phyloP scores from a whole-genome alignment of 30 jellyfish, hydroid and myxozoan genomes.

The Phacellophora camtschatica region DNA sequence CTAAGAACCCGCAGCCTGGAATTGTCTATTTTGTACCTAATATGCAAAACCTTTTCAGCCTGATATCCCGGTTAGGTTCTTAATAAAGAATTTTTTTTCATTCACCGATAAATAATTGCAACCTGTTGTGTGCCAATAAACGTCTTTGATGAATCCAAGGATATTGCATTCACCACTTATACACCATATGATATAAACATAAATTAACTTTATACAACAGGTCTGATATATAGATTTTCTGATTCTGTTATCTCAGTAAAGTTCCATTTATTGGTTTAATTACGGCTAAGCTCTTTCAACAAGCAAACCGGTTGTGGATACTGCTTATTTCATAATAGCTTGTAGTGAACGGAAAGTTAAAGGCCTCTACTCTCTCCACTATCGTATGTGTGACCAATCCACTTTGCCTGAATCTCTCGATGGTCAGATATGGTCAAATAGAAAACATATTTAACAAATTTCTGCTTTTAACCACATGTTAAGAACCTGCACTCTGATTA shows the following conservation, averaged over 20 bases:
- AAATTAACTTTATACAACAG: not conserved
- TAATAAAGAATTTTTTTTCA: not conserved
- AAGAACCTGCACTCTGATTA: too few relatives aligned
- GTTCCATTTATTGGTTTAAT: constrained; percentile 1
- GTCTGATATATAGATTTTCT: not conserved
- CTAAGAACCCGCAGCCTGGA: too few relatives aligned
- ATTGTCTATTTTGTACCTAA: not conserved
- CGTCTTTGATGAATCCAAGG: not conserved
- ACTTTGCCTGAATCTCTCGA: constrained; percentile 20
- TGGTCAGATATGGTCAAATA: constrained; percentile 11
- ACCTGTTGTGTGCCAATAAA: not conserved
- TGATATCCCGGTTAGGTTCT: not conserved
- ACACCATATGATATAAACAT: not conserved
- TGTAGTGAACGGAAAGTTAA: not conserved
- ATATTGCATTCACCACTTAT: not conserved
- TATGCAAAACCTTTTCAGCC: not conserved
- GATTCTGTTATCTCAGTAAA: not conserved
- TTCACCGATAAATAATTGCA: not conserved
- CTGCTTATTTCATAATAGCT: not conserved
- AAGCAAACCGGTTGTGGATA: not conserved
- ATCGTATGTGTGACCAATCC: not conserved
- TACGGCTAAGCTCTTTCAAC: constrained; percentile 2
- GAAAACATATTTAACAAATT: too few relatives aligned
- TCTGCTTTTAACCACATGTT: too few relatives aligned
- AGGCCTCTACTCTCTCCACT: not conserved